A percentile compares a stretch with the other conserved stretches of the same genome.
Evolutionary conservation across 35 echinoderm and acorn worm species (phyloP).

Genomic region (Lytechinus pictus): DNA sequence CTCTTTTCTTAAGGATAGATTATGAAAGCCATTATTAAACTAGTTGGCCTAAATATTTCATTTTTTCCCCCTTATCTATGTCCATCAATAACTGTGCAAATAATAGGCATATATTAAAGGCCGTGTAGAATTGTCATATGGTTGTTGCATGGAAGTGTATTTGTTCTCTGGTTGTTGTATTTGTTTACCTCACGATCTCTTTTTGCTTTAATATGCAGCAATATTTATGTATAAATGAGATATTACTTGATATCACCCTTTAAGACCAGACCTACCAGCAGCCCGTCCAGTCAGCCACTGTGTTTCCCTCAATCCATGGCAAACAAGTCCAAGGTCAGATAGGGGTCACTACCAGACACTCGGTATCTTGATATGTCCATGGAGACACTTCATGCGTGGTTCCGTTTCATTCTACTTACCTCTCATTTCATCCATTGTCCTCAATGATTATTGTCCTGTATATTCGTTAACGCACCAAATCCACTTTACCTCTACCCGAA

Average conservation of each 20-base stretch:
- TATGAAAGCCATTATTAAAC: no score
- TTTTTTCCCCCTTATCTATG: not conserved
- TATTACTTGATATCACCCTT: not conserved
- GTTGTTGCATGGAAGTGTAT: no score
- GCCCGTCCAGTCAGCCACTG: not conserved
- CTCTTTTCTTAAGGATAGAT: no score
- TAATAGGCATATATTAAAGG: no score
- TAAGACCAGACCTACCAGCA: not conserved
- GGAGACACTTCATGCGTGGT: slow-evolving; percentile 6
- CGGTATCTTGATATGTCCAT: not conserved
- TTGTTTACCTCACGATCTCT: no score
- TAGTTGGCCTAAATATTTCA: not conserved
- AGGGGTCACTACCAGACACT: not conserved
- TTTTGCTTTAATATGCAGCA: no score
- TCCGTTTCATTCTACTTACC: slow-evolving; percentile 25
- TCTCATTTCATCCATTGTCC: slow-evolving; percentile 22
- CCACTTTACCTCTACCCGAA: slow-evolving; percentile 24
- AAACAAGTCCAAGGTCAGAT: not conserved
- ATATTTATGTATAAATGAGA: no score
- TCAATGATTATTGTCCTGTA: not conserved
- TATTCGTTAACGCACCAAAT: not conserved
- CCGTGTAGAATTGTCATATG: no score
- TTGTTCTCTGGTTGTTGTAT: no score
- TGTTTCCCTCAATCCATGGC: not conserved
- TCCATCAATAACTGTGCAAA: no score